Conservation (phyloP, 2,888 invertebrate species). For the Platycheirus albimanus region DNA sequence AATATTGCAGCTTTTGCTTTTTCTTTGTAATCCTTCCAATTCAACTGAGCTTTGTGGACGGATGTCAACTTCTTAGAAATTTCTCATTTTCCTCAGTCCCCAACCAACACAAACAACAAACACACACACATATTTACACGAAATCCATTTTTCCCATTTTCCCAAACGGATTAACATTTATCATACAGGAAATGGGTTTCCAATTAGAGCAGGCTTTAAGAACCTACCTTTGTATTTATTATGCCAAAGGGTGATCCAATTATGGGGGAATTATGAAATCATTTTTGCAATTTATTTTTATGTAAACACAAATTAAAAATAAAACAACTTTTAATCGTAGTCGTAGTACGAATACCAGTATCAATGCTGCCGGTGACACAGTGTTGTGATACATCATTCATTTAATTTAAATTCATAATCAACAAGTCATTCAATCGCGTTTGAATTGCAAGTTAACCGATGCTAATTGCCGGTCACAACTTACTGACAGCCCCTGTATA, state of each 20-base stretch:
- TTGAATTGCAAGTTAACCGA: conserved; percentile 61
- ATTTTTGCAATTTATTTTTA: conserved; percentile 41
- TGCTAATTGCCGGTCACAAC: conserved; percentile 71
- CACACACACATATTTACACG: conserved; percentile 31
- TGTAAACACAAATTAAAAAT: too few relatives aligned
- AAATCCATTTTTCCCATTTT: conserved; percentile 58
- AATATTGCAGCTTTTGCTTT: conserved; percentile 42
- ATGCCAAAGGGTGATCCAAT: conserved; percentile 44
- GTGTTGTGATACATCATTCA: conserved; percentile 51
- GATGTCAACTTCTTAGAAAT: conserved; percentile 50
- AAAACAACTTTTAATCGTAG: too few relatives aligned
- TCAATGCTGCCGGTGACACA: background rate
- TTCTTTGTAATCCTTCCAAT: conserved; percentile 36
- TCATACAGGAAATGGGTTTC: conserved; percentile 54
- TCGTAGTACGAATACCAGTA: too few relatives aligned
- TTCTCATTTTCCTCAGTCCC: conserved; percentile 4
- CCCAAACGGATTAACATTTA: conserved; percentile 65
- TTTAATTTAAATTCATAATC: conserved; percentile 63
- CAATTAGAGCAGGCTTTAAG: conserved; percentile 54
- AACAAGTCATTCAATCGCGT: conserved; percentile 65
- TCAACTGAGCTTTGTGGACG: conserved; percentile 14
- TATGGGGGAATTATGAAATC: conserved; percentile 57
- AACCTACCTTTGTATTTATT: conserved; percentile 20
- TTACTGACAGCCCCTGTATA: conserved; percentile 56
- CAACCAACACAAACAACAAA: conserved; percentile 2